Evolutionary conservation across 2,113 vertebrate genomes (phyloP), one percentile per base, ranked within the genome.

Genomic region (Poicephalus meyeri): DNA sequence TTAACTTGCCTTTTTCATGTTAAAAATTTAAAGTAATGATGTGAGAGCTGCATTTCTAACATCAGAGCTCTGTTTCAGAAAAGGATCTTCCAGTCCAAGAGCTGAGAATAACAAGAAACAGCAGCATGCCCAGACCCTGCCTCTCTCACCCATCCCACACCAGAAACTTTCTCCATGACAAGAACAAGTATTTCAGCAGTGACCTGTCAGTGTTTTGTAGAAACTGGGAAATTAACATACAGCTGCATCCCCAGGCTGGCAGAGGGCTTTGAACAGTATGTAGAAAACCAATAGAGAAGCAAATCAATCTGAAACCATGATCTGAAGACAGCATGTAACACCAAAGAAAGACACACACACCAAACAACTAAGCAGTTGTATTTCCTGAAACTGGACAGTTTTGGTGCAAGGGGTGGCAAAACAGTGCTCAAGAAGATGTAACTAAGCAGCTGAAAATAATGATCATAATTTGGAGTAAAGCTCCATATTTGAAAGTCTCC

Each of bases 181-280:
- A 68, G 46, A 77, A 16, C 3, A 5, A 78, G 37, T 53, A 46
- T 46, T 94, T 80, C 1, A 0, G 68, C 24, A 44, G 29, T 42
- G 58, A 82, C 87, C 53, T 50, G 4, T 24, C n/a, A 88, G 35
- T 13, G 19, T 64, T 80, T 20, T 61, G 61, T 13, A 78, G 28
- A 29, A 83, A 90, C 11, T 41, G 52, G 42, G 21, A 17, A 46
- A 96, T 96, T 95, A 96, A 80, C 88, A 97, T 94, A 94, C 90
- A 97, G 92, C 96, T 96, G 95, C 88, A 81, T 79, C 65, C 64
- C 35, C 21, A 49, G 53, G 37, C 80, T 88, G 35, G 69, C 80
- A 86, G 41, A 77, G 44, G 33, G 50, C 72, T 86, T 64, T 88
- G 71, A 93, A 41, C 76, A 47, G 65, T 33, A 64, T 0, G 2